Evolutionary conservation across 2,113 vertebrate species (phyloP).

Genomic region (Reinhardtius hippoglossoides): DNA sequence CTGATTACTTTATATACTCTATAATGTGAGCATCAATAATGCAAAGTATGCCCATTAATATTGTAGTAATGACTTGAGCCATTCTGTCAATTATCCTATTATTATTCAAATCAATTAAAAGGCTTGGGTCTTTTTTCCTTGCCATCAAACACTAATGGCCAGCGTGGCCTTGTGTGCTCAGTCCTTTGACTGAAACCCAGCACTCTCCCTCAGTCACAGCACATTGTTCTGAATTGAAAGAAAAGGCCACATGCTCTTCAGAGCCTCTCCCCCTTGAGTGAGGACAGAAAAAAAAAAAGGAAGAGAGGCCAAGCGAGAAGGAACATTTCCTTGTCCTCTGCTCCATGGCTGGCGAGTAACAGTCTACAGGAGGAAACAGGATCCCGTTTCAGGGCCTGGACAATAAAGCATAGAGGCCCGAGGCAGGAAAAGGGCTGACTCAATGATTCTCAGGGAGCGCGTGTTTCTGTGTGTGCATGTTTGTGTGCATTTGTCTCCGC

Average conservation of each 20-base stretch:
- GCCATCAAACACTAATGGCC: neutral
- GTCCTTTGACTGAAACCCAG: constrained; percentile 18
- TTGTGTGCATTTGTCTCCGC: constrained; percentile 6
- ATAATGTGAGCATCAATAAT: too few species aligned
- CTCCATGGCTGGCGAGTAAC: constrained; percentile 36
- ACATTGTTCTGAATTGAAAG: constrained; percentile 50
- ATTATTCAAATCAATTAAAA: constrained; percentile 1
- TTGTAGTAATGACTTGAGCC: too few species aligned
- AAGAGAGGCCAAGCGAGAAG: constrained; percentile 11
- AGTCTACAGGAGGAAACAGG: constrained; percentile 42
- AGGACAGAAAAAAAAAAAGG: constrained; percentile 7
- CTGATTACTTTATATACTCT: too few species aligned
- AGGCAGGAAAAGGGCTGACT: constrained; percentile 57
- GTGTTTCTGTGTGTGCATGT: constrained; percentile 1
- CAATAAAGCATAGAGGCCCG: constrained; percentile 46
- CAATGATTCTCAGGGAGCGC: constrained; percentile 22
- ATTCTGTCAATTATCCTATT: neutral
- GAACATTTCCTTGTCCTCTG: constrained; percentile 54
- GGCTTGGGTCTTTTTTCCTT: neutral
- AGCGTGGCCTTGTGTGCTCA: neutral
- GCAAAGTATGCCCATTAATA: too few species aligned
- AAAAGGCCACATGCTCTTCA: constrained; percentile 30
- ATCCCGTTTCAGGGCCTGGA: constrained; percentile 63
- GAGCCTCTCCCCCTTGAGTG: constrained; percentile 23
- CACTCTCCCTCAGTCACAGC: constrained; percentile 21